Percentiles rank a stretch among this genome's conserved stretches.
Evolutionary conservation across 2,888 invertebrate species (phyloP).

Genomic region (Ichneumoninae sp.): DNA sequence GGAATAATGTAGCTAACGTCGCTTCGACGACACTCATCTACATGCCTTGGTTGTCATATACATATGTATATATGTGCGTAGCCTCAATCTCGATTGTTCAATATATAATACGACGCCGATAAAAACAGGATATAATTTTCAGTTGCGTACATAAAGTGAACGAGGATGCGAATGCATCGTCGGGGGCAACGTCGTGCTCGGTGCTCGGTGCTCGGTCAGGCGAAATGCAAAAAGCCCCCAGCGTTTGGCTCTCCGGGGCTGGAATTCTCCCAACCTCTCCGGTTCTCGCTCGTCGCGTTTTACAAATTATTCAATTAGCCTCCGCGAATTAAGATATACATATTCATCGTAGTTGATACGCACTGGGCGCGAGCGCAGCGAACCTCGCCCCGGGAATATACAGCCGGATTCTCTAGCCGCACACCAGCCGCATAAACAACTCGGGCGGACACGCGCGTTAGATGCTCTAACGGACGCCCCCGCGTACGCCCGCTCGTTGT

Average conservation of each 20-base stretch:
- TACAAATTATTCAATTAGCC: constrained; percentile 85
- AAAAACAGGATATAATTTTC: constrained; percentile 14
- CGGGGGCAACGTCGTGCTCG: constrained; percentile 22
- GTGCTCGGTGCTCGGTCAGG: constrained; percentile 48
- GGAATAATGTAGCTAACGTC: constrained; percentile 73
- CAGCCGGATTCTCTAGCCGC: constrained; percentile 65
- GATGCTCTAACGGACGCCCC: constrained; percentile 81
- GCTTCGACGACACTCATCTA: constrained; percentile 21
- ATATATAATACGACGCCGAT: neutral
- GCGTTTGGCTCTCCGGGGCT: constrained; percentile 49
- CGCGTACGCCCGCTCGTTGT: constrained; percentile 59
- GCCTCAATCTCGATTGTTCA: neutral
- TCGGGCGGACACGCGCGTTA: constrained; percentile 79
- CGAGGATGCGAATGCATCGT: constrained; percentile 29
- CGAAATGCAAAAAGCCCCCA: constrained; percentile 78
- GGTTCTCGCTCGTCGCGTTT: constrained; percentile 77
- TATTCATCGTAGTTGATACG: constrained; percentile 83
- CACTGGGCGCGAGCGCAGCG: constrained; percentile 63
- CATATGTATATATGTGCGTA: neutral
- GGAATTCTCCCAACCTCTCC: constrained; percentile 64
- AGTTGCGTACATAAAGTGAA: neutral
- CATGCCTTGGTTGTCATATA: neutral
- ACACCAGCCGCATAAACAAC: constrained; percentile 82
- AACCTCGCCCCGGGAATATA: constrained; percentile 60
- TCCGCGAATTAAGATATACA: constrained; percentile 84